phyloP scores from a whole-genome alignment of 1,140 invertebrate species.

The Drosophila biarmipes region DNA sequence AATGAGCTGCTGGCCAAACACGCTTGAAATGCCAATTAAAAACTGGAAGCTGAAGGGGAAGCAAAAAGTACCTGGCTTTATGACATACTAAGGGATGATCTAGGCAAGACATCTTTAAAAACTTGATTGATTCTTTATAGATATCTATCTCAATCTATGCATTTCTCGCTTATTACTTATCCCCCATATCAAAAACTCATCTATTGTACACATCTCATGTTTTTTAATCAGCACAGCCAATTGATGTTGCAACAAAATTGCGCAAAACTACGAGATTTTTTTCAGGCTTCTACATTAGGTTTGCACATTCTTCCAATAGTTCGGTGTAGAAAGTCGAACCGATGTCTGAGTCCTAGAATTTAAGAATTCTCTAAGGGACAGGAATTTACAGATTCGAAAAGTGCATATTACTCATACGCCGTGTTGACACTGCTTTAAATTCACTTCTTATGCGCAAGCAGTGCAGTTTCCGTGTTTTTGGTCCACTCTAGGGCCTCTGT shows the following conservation, averaged over 20 bases:
- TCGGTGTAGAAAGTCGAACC: not conserved
- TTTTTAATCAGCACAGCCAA: slow-evolving; percentile 8
- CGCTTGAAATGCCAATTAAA: not conserved
- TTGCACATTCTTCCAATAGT: not conserved
- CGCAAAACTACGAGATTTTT: not conserved
- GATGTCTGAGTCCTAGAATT: not conserved
- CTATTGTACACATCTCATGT: not conserved
- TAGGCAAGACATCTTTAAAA: too few relatives aligned
- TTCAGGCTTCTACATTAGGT: slow-evolving; percentile 9
- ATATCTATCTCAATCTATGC: too few relatives aligned
- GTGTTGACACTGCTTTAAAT: not conserved
- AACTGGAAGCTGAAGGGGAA: not conserved
- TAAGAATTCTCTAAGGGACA: too few relatives aligned
- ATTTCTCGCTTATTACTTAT: not conserved
- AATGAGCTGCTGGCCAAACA: slow-evolving; percentile 1
- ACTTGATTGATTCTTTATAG: too few relatives aligned
- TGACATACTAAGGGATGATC: too few relatives aligned
- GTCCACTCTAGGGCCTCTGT: slow-evolving; percentile 19
- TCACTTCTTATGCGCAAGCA: too few relatives aligned
- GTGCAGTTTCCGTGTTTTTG: not conserved
- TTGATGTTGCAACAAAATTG: slow-evolving; percentile 12
- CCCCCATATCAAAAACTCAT: not conserved
- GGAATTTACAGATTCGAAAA: not conserved
- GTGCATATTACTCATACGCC: not conserved
- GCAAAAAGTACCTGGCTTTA: not conserved